Evolutionary conservation across 2,888 invertebrate species (phyloP).

Genomic region (Drosophila fulvimacula): DNA sequence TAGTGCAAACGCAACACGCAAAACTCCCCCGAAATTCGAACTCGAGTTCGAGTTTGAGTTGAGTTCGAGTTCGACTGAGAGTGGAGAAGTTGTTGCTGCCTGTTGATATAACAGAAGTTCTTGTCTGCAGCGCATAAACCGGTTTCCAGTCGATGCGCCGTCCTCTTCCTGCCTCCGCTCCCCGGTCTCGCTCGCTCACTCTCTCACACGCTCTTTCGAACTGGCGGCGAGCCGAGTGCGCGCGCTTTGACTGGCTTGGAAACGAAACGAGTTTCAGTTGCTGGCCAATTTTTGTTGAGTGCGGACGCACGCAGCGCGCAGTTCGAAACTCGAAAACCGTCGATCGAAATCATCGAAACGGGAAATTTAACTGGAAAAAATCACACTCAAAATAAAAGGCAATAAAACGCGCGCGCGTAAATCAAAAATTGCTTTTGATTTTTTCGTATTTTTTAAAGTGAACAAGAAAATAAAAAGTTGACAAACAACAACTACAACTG

Average conservation of each 20-base stretch:
- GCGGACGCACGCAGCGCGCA: constrained; percentile 67
- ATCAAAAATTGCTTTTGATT: constrained; percentile 24
- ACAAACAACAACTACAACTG: background rate
- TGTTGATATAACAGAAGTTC: constrained; percentile 66
- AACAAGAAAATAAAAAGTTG: constrained; percentile 10
- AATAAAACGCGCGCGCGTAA: constrained; percentile 40
- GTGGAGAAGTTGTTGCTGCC: constrained; percentile 36
- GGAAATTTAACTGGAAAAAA: constrained; percentile 32
- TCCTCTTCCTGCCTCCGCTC: background rate
- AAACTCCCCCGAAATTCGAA: constrained; percentile 54
- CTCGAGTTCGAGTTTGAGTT: background rate
- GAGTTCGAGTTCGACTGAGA: background rate
- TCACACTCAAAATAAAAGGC: constrained; percentile 5
- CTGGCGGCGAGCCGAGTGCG: background rate
- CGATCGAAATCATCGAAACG: constrained; percentile 41
- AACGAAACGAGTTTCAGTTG: constrained; percentile 82
- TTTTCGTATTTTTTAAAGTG: constrained; percentile 31
- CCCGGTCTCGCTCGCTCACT: constrained; percentile 6
- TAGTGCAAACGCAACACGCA: constrained; percentile 41
- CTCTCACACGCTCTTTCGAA: constrained; percentile 14
- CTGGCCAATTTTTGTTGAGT: constrained; percentile 70
- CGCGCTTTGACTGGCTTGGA: constrained; percentile 40
- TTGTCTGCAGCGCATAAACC: constrained; percentile 52
- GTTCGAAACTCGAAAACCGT: constrained; percentile 14
- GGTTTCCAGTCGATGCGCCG: constrained; percentile 32